Evolutionary conservation across 2,797 vertebrate species (phyloP).

Genomic region (Chaetodon trifasciatus): DNA sequence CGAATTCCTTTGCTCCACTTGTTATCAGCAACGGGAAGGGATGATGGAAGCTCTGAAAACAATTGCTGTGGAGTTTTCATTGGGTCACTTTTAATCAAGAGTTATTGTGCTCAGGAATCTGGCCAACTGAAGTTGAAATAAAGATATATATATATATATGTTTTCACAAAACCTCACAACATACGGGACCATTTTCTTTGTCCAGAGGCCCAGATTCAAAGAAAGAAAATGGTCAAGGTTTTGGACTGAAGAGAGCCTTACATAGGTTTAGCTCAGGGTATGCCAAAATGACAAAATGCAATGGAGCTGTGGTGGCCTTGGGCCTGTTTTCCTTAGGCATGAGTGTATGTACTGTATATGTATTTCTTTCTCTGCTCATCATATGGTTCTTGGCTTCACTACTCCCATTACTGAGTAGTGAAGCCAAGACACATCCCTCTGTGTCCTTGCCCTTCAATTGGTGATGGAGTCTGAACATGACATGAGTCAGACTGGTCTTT

Average conservation of each 20-base stretch:
- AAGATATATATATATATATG: too few species aligned
- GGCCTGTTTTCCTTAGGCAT: slow-evolving; percentile 48
- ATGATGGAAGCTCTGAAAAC: slow-evolving; percentile 50
- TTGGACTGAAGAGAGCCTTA: slow-evolving; percentile 1
- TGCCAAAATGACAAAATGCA: slow-evolving; percentile 32
- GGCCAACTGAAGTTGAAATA: too few species aligned
- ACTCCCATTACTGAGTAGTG: slow-evolving; percentile 11
- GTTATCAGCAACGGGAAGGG: slow-evolving; percentile 55
- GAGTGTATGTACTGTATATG: neutral
- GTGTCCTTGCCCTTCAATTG: slow-evolving; percentile 53
- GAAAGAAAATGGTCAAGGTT: slow-evolving; percentile 8
- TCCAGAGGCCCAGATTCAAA: neutral
- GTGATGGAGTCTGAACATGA: slow-evolving; percentile 42
- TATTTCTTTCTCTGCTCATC: slow-evolving; percentile 23
- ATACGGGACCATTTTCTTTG: neutral
- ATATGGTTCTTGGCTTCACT: neutral
- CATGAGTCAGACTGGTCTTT: slow-evolving; percentile 51
- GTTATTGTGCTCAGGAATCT: slow-evolving; percentile 5
- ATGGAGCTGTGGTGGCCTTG: slow-evolving; percentile 26
- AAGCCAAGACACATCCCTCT: slow-evolving; percentile 42
- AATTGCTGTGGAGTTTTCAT: slow-evolving; percentile 52
- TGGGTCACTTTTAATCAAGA: slow-evolving; percentile 44
- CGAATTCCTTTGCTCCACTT: slow-evolving; percentile 48
- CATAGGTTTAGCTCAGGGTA: slow-evolving; percentile 22
- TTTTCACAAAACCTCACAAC: slow-evolving; percentile 9